These are phyloP conservation scores for Anthoscopus minutus DNA, from an alignment of 2,113 vertebrate species.

Conservation along the genomic window DNA sequence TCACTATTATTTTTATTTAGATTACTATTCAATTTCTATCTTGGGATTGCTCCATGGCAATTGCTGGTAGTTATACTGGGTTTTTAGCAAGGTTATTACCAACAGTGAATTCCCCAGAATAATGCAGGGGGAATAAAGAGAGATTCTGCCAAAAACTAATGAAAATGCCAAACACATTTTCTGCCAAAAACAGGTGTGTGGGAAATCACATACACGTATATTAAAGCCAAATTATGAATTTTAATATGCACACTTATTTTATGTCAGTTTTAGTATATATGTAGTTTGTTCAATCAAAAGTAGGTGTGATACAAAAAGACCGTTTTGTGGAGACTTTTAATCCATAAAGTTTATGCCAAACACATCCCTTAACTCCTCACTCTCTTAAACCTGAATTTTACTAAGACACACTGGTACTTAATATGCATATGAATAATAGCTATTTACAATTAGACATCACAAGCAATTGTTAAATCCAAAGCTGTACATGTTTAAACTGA, in stretches of 20 bases:
- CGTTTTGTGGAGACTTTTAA: not conserved
- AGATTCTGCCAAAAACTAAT: not conserved
- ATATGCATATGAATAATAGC: not conserved
- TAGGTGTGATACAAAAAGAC: not conserved
- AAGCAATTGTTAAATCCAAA: not conserved
- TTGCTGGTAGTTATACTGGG: fast-evolving
- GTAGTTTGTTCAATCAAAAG: not conserved
- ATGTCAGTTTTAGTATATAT: not conserved
- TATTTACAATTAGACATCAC: not conserved
- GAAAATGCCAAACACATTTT: not conserved
- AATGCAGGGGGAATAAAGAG: not conserved
- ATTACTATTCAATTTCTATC: not conserved
- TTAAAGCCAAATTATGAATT: not conserved
- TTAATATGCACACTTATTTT: not conserved
- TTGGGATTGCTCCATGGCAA: not conserved
- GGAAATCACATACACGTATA: not conserved
- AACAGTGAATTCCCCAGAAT: not conserved
- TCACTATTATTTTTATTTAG: not conserved
- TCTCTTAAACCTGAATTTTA: not conserved
- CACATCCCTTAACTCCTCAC: not conserved
- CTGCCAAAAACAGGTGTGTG: not conserved
- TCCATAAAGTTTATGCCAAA: not conserved
- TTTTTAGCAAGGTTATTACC: not conserved
- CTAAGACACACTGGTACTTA: not conserved
- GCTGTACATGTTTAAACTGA: not conserved